A percentile compares a stretch with the other conserved stretches of the same genome.
phyloP scores from a whole-genome alignment of 2,797 vertebrate genomes.

The Chanos chanos region DNA sequence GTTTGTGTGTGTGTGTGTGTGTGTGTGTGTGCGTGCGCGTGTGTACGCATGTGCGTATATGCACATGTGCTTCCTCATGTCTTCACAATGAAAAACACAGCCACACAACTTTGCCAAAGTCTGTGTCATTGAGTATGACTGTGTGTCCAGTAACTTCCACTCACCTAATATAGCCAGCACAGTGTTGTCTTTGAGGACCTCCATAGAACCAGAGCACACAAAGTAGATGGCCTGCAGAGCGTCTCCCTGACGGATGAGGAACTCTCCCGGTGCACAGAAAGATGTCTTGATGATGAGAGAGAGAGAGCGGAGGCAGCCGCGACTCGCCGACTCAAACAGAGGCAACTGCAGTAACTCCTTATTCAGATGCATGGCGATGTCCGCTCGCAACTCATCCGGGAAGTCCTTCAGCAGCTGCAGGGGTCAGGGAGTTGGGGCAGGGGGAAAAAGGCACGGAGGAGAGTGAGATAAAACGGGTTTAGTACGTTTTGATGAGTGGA shows the following conservation, averaged over 20 bases:
- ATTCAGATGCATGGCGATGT: constrained; percentile 99
- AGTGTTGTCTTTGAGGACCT: constrained; percentile 93
- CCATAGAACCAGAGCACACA: constrained; percentile 98
- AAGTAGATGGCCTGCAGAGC: constrained; percentile 97
- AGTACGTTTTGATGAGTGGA: too few species aligned
- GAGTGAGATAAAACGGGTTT: not conserved
- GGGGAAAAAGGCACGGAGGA: not conserved
- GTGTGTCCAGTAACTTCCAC: constrained; percentile 42
- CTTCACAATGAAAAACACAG: too few species aligned
- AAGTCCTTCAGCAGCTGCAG: constrained; percentile 94
- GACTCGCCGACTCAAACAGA: constrained; percentile 91
- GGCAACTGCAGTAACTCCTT: constrained; percentile 97
- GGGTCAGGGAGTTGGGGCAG: not conserved
- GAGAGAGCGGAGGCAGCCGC: constrained; percentile 93
- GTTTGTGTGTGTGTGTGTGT: too few species aligned
- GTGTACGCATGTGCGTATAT: too few species aligned
- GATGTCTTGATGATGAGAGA: constrained; percentile 98
- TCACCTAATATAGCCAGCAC: constrained; percentile 94
- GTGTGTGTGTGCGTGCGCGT: too few species aligned
- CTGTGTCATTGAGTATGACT: not conserved
- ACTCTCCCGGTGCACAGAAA: constrained; percentile 96
- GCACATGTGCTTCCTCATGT: too few species aligned
- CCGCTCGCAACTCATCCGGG: constrained; percentile 92
- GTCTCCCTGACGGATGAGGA: constrained; percentile 92
- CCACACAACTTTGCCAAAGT: not conserved